Evolutionary conservation across 2,113 vertebrate species (phyloP), one percentile per base, ranked within the genome.

Genomic region (Burhinus oedicnemus): DNA sequence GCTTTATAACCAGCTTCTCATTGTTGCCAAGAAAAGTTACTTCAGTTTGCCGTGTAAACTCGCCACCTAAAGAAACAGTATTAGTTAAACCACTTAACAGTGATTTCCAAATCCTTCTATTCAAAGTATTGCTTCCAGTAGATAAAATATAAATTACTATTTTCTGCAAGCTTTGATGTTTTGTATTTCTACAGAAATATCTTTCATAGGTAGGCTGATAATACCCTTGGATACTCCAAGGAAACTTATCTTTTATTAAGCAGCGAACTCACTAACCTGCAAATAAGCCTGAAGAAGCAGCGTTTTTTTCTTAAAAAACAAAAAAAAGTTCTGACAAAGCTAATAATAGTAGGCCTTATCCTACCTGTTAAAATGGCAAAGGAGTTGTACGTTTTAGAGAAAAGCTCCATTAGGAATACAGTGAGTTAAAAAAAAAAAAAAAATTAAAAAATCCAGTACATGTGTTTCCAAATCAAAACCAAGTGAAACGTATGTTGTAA

Each of bases 1-100:
- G 99, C 75, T 93, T 98, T 84, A 99, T 97, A 89, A 90, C 96
- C 94, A 99, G 95, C 72, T 98, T 99, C 95, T 99, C 99, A 1
- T 98, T 98, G 32, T 98, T 98, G 4, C 98, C 98, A 47, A 98
- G 95, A 51, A 99, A 99, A 69, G 98, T 98, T 70, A 99, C 99
- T 94, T 99, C 99, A 0, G 99, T 98, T 96, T 98, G 98, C 13
- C 99, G 98, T 13, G 97, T 98, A 95, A 99, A 99, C 91, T 98
- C 98, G 0, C 99, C 99, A 38, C 99, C 99, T 99, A 94, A 58
- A 96, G 44, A 97, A 89, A 70, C 26, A 87, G 65, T 16, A 76
- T 45, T 9, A 52, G 44, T 55, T 55, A 72, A 66, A 90, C 6
- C 19, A 54, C 7, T 68, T 57, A 36, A 21, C 5, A 62, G 21